phyloP scores from a whole-genome alignment of 1,140 invertebrate genomes.

The Drosophila ambigua region DNA sequence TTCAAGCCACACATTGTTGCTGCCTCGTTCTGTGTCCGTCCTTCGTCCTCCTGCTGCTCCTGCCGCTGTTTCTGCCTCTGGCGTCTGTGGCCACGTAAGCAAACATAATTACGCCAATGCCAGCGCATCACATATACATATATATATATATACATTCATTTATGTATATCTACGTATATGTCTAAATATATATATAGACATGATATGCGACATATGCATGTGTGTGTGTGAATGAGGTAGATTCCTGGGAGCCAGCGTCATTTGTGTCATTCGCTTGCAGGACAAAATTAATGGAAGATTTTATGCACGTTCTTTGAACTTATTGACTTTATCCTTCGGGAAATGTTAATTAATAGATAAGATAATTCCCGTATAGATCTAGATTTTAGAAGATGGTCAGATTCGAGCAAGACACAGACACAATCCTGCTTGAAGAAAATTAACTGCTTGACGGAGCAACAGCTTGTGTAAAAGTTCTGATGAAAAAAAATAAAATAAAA shows the following conservation, averaged over 20 bases:
- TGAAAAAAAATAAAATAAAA: no score
- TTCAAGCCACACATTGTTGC: conserved; percentile 71
- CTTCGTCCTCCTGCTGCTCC: conserved; percentile 8
- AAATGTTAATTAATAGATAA: background rate
- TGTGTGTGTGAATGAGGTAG: background rate
- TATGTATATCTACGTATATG: conserved; percentile 5
- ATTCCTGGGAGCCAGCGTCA: background rate
- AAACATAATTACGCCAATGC: conserved; percentile 78
- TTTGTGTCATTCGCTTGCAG: conserved; percentile 10
- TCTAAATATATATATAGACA: background rate
- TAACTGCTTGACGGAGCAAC: no score
- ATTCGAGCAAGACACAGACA: no score
- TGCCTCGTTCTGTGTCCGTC: conserved; percentile 27
- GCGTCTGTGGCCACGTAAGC: conserved; percentile 71
- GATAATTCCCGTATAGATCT: no score
- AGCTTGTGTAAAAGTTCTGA: no score
- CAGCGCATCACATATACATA: conserved; percentile 37
- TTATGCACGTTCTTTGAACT: conserved; percentile 18
- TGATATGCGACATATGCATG: background rate
- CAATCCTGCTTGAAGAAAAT: no score
- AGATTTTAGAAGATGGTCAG: no score
- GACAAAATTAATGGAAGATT: conserved; percentile 25
- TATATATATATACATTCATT: conserved; percentile 22
- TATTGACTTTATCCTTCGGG: conserved; percentile 8
- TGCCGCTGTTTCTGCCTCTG: conserved; percentile 21